Evolutionary conservation across 2,888 invertebrate species (phyloP), one percentile per base, ranked within the genome.

Genomic region (Volucella bombylans): DNA sequence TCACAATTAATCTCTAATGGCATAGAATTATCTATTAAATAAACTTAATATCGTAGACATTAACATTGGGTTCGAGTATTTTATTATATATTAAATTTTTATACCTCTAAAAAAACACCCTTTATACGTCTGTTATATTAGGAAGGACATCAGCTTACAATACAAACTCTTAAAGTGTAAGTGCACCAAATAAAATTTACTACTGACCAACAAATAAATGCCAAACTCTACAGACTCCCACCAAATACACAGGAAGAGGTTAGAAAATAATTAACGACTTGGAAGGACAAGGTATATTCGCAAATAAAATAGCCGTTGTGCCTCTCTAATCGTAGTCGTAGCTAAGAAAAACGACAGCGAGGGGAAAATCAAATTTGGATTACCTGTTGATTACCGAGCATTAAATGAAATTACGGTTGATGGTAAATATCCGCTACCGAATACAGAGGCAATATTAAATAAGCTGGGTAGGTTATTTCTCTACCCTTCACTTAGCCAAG

Each of bases 61-160:
- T n/a, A n/a, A n/a, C n/a, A n/a, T n/a, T n/a, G n/a, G n/a, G n/a
- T n/a, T n/a, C n/a, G n/a, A n/a, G n/a, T n/a, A n/a, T n/a, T n/a
- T n/a, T n/a, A n/a, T n/a, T n/a, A n/a, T n/a, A n/a, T n/a, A n/a
- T n/a, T n/a, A n/a, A n/a, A n/a, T n/a, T n/a, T n/a, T n/a, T n/a
- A n/a, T n/a, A n/a, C n/a, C n/a, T n/a, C n/a, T n/a, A n/a, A n/a
- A n/a, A n/a, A n/a, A n/a, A n/a, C n/a, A n/a, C n/a, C n/a, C n/a
- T n/a, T n/a, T n/a, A n/a, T n/a, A n/a, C n/a, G 1, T 18, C 2
- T 18, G 2, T 23, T 23, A 47, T 74, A 57, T 38, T n/a, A 57
- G n/a, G 73, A 39, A 18, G 57, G 64, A 39, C 54, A 72, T 72
- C 62, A 72, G 52, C 62, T 72, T 9, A 55, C 73, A n/a, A 74